Evolutionary conservation across 1,140 invertebrate species (phyloP), one percentile per base, ranked within the genome.

Genomic region (Ladona fulva): DNA sequence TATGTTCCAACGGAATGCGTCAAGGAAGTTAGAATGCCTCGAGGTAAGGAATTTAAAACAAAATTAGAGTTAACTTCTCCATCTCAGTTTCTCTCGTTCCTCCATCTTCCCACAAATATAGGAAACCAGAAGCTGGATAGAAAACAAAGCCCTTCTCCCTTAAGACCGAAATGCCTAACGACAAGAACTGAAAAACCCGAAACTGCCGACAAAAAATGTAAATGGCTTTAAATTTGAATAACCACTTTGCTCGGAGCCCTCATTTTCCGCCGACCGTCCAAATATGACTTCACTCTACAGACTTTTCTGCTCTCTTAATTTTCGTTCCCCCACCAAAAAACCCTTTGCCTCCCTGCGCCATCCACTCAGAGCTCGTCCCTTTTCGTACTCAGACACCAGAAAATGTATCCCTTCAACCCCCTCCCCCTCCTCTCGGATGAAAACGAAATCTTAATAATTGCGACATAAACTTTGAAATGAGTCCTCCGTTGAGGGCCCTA

Each of bases 361-460:
- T 37, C 29, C 8, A 8, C 29, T 37, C 29, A 37, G 29, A 37
- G 8, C 29, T n/a, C n/a, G n/a, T n/a, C 29, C 29, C 8, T 37
- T 37, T 37, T 8, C 29, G 29, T 37, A 37, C 8, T 8, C 29
- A 37, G 29, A 8, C 52, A 66, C 52, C 52, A 16, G 52, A 16
- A 19, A 66, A 66, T 22, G 16, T 22, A 66, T 19, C 52, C 44
- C 44, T 52, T 52, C 44, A 52, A 52, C 44, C 44, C 44, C 44
- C 52, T 66, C 52, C 52, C 52, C 5, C 52, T 12, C 52, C 52
- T 66, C 12, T 66, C 12, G 52, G 52, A 52, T 52, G 44, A 52
- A 52, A 66, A 66, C 52, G 52, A 66, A 66, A 66, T 66, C 52
- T 66, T 66, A 66, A 66, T 66, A 66, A 66, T 66, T 66, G 52